phyloP scores from a whole-genome alignment of 2,888 invertebrate genomes.

The Rhamphomyia laevipes region DNA sequence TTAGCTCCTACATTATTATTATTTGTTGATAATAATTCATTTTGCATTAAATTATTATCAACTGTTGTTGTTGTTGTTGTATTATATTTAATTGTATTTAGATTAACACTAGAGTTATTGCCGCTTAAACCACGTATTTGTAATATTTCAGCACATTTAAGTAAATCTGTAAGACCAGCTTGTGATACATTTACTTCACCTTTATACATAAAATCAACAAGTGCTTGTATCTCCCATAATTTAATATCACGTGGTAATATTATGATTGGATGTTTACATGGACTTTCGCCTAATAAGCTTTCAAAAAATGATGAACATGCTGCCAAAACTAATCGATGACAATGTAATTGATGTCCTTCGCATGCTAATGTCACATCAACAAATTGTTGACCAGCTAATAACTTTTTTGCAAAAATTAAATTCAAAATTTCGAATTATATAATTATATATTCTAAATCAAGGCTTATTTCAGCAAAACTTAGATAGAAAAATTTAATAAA shows the following conservation, averaged over 20 bases:
- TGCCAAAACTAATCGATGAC: slow-evolving; percentile 76
- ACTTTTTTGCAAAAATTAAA: too few species aligned
- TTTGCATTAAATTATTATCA: slow-evolving; percentile 5
- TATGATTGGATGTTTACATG: slow-evolving; percentile 72
- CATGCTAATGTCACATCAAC: slow-evolving; percentile 83
- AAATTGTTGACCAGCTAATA: slow-evolving; percentile 43
- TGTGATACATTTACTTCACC: slow-evolving; percentile 82
- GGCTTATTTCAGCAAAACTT: too few species aligned
- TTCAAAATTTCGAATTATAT: too few species aligned
- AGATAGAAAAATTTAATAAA: too few species aligned
- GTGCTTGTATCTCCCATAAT: slow-evolving; percentile 72
- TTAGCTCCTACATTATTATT: slow-evolving; percentile 7
- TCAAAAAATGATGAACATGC: slow-evolving; percentile 80
- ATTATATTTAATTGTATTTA: slow-evolving; percentile 27
- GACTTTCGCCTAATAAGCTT: slow-evolving; percentile 65
- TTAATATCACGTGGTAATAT: slow-evolving; percentile 74
- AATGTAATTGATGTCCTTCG: slow-evolving; percentile 68
- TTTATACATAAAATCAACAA: slow-evolving; percentile 85
- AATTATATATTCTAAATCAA: too few species aligned
- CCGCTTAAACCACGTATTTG: slow-evolving; percentile 59
- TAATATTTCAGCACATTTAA: slow-evolving; percentile 72
- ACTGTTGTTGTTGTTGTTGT: slow-evolving; percentile 6
- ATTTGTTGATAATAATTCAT: slow-evolving; percentile 5
- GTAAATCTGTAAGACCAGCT: slow-evolving; percentile 66
- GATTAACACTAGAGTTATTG: slow-evolving; percentile 33